phyloP scores from a whole-genome alignment of 1,140 invertebrate genomes.

The Drosophila sp. region DNA sequence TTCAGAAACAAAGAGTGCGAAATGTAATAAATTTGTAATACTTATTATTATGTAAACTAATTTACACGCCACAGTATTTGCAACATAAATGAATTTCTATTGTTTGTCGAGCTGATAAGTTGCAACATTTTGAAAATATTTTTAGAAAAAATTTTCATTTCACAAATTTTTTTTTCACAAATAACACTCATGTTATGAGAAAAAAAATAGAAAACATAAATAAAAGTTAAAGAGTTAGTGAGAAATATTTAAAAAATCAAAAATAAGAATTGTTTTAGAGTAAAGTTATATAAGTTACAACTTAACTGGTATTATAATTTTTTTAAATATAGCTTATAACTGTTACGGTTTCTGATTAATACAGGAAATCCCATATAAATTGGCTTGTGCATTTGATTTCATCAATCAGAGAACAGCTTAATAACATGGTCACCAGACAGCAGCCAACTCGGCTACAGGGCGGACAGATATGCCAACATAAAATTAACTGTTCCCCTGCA shows the following conservation, averaged over 20 bases:
- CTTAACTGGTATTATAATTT: no score
- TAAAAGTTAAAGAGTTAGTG: no score
- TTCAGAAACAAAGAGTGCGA: background rate
- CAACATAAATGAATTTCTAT: slow-evolving; percentile 54
- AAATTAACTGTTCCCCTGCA: no score
- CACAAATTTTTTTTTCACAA: background rate
- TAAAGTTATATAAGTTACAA: no score
- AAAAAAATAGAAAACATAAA: slow-evolving; percentile 11
- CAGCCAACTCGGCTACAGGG: no score
- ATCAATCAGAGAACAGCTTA: background rate
- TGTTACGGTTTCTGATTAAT: no score
- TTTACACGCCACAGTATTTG: slow-evolving; percentile 41
- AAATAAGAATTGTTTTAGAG: no score
- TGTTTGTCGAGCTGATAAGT: slow-evolving; percentile 46
- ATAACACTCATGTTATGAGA: background rate
- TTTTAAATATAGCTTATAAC: no score
- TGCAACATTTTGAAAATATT: slow-evolving; percentile 17
- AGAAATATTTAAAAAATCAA: no score
- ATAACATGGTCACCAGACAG: background rate
- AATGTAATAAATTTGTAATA: slow-evolving; percentile 45
- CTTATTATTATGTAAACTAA: slow-evolving; percentile 40
- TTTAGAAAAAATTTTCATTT: no score
- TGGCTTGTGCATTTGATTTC: background rate
- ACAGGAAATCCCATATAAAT: background rate
- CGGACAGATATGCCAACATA: no score